phyloP scores from a whole-genome alignment of 2,113 vertebrate genomes.

The Perognathus longimembris region DNA sequence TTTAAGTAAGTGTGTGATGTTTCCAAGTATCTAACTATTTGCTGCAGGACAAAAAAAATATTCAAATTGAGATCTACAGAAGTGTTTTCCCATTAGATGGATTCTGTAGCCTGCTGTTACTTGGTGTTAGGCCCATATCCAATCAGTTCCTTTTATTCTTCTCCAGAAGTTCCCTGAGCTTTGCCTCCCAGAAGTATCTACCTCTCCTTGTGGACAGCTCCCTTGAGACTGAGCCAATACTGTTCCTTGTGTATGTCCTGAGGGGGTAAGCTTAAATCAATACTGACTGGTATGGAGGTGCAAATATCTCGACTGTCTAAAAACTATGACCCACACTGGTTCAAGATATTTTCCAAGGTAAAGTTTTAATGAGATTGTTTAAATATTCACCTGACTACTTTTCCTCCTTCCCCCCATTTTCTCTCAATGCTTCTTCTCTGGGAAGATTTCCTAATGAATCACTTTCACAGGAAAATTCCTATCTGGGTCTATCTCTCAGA shows the following conservation, averaged over 20 bases:
- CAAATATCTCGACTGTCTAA: no score
- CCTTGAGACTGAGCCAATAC: neutral
- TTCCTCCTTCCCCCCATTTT: neutral
- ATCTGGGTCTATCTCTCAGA: neutral
- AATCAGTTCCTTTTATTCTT: neutral
- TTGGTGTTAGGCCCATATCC: fast-evolving
- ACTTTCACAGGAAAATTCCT: neutral
- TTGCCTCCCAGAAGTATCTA: neutral
- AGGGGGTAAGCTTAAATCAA: neutral
- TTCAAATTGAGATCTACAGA: neutral
- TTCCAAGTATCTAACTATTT: neutral
- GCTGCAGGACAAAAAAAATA: neutral
- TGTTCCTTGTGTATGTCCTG: neutral
- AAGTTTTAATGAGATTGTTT: neutral
- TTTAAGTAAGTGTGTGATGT: neutral
- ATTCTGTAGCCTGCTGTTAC: neutral
- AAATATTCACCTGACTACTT: neutral
- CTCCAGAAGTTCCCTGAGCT: neutral
- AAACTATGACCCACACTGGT: neutral
- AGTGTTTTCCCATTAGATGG: neutral
- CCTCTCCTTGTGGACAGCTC: neutral
- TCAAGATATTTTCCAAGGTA: neutral
- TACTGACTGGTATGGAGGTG: neutral
- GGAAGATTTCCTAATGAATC: neutral
- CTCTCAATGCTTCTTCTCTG: neutral